Evolutionary conservation across 2,113 vertebrate species (phyloP).

Genomic region (Entomyzon cyanotis): DNA sequence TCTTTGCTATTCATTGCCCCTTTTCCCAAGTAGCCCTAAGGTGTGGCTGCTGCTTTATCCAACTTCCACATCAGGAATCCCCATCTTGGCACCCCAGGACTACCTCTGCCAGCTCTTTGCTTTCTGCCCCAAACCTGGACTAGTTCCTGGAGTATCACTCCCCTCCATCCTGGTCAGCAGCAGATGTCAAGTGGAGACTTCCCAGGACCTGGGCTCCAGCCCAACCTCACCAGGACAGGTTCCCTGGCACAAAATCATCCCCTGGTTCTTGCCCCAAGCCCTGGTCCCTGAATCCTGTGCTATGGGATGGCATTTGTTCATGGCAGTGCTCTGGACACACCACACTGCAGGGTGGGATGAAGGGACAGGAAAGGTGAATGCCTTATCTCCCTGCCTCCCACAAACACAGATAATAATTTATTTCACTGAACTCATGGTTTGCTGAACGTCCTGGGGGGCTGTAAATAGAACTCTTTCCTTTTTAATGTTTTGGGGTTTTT

Average conservation of each 20-base stretch:
- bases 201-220: neutral
- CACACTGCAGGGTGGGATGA: neutral
- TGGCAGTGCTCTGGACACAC: accelerated
- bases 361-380: neutral
- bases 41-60: neutral
- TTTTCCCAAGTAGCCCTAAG: neutral
- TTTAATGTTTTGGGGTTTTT: neutral
- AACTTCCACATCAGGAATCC: neutral
- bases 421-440: constrained; percentile 4
- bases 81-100: neutral
- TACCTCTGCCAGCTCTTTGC: neutral
- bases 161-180: neutral
- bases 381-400: neutral
- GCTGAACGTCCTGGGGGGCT: neutral
- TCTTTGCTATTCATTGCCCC: neutral
- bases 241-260: neutral
- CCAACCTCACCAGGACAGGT: neutral
- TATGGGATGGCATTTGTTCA: neutral
- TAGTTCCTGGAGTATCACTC: neutral
- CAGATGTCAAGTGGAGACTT: accelerated
- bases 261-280: neutral
- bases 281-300: accelerated
- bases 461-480: constrained; percentile 3
- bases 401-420: neutral
- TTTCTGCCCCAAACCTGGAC: neutral